Evolutionary conservation across 2,113 vertebrate genomes (phyloP), one percentile per base, ranked within the genome.

Genomic region (Silurus glanis): DNA sequence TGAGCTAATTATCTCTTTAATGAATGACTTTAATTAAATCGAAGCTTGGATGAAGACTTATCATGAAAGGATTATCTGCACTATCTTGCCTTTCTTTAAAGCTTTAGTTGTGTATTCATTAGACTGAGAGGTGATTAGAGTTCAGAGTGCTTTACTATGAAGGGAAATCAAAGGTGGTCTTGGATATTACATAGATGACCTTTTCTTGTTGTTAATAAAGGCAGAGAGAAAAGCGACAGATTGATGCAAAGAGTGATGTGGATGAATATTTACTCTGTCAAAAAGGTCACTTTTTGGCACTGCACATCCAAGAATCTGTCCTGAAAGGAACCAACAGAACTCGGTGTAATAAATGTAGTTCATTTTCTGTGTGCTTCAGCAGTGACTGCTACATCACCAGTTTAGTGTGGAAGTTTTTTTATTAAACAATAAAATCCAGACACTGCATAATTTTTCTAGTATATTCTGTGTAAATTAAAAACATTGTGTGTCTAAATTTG

Each of bases 241-340:
- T 56, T 23, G 62, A 82, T 80, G 13, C 72, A 37, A 49, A 28
- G 10, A 25, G 23, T 5, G n/a, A 13, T 82, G 6, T 53, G 23
- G 17, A 49, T 86, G 10, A 82, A 62, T 74, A 51, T 82, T 82
- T 82, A 51, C 23, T 72, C 76, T 75, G 69, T 62, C 72, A 76
- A 28, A 53, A 53, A 62, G 47, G 3, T 14, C 10, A 37, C 19
- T 17, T 55, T n/a, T 61, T n/a, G 1, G 28, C 37, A 51, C 47
- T 13, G 45, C 71, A 74, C 23, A 6, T 55, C 21, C 19, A 4
- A 47, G 71, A 47, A 49, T 19, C 21, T 12, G 17, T 21, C 45
- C 72, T 51, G 13, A 51, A 19, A 51, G 9, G 47, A 75, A 12
- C 19, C 28, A 71, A 45, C 37, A 45, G 67, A 71, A 71, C 2